A percentile compares a stretch with the other conserved stretches of the same genome.
These are phyloP conservation scores for Jacana jacana DNA, from an alignment of 2,113 vertebrate genomes.

Conservation along the genomic window DNA sequence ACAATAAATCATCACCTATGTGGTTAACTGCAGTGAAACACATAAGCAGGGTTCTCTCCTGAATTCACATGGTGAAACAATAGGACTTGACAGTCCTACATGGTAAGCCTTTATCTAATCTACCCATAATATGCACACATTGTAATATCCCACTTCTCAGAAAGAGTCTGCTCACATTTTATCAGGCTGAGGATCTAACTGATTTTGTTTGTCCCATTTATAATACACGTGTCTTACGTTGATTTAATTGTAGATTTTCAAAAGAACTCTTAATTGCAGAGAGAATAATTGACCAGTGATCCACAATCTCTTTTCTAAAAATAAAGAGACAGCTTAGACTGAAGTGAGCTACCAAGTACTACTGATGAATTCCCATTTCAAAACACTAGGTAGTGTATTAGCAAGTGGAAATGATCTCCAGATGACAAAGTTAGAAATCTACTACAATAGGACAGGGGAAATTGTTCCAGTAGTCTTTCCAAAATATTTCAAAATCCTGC, in stretches of 20 bases:
- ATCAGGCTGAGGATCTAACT: neutral
- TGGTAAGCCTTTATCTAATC: neutral
- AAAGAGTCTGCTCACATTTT: neutral
- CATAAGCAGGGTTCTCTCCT: neutral
- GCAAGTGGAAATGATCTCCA: constrained; percentile 20
- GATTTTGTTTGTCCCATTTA: neutral
- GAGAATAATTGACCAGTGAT: neutral
- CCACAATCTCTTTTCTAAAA: neutral
- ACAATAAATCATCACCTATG: neutral
- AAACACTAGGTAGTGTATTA: neutral
- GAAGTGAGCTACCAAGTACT: neutral
- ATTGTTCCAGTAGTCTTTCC: constrained; percentile 12
- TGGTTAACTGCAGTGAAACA: neutral
- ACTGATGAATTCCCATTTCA: constrained; percentile 15
- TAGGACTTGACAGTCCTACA: neutral
- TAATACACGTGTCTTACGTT: neutral
- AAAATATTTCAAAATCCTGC: constrained; percentile 41
- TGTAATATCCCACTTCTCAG: neutral
- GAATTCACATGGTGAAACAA: neutral
- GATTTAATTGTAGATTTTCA: neutral
- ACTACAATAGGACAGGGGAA: neutral
- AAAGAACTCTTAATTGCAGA: neutral
- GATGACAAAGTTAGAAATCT: constrained; percentile 10
- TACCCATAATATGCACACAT: neutral
- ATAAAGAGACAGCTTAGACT: neutral